These are phyloP conservation scores for Diorhabda sublineata DNA, from an alignment of 1,140 invertebrate species.

Conservation along the genomic window DNA sequence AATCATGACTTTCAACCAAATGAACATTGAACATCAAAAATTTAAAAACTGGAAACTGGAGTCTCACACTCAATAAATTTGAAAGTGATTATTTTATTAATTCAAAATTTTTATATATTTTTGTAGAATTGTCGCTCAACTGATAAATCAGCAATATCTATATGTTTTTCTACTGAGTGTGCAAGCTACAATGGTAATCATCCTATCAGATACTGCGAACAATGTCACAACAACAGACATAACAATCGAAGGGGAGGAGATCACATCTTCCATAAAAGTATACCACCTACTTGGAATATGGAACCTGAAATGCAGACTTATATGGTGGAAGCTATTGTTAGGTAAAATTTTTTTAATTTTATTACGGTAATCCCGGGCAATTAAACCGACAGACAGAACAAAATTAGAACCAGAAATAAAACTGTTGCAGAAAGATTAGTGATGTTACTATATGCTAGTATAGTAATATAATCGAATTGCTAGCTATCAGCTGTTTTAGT, in stretches of 20 bases:
- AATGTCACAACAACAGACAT: slow-evolving; percentile 85
- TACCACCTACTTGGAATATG: slow-evolving; percentile 83
- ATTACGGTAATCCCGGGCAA: no score
- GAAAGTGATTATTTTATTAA: no score
- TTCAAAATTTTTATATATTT: not conserved
- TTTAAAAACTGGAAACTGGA: no score
- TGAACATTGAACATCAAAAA: no score
- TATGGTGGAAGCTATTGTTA: slow-evolving; percentile 94
- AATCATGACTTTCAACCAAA: no score
- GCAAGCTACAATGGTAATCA: slow-evolving; percentile 93
- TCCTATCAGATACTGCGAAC: slow-evolving; percentile 89
- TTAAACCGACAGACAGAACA: no score
- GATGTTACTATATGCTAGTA: no score
- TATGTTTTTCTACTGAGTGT: slow-evolving; percentile 96
- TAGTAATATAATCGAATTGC: no score
- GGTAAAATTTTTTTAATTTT: slow-evolving; percentile 51
- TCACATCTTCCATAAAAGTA: slow-evolving; percentile 84
- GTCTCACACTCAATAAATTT: no score
- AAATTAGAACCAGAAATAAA: no score
- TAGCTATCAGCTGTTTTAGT: no score
- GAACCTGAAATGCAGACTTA: slow-evolving; percentile 87
- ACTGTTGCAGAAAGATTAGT: no score
- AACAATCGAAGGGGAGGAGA: slow-evolving; percentile 79
- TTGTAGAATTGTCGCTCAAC: slow-evolving; percentile 84
- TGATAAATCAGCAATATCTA: slow-evolving; percentile 91